These are phyloP conservation scores for Sardina pilchardus DNA, from an alignment of 2,113 vertebrate species.

Conservation along the genomic window DNA sequence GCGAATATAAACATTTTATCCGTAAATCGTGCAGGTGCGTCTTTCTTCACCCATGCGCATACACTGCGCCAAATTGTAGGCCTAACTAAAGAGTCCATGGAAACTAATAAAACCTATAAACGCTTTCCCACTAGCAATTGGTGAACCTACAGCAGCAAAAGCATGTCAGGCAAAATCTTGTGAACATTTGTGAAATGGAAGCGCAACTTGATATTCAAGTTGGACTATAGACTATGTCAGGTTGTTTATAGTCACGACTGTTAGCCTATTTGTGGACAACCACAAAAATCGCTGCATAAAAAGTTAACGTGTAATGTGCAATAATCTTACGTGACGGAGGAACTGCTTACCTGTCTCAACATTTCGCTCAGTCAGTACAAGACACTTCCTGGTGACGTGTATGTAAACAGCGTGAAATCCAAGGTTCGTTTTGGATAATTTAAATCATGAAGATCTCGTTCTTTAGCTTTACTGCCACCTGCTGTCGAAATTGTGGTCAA, in stretches of 20 bases:
- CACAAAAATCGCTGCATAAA: not conserved
- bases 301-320: not conserved
- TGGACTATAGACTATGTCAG: not conserved
- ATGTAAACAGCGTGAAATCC: slow-evolving; percentile 36
- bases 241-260: no score
- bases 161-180: not conserved
- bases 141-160: not conserved
- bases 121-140: not conserved
- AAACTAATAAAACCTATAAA: not conserved
- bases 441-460: not conserved
- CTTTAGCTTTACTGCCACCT: not conserved
- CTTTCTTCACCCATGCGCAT: not conserved
- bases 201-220: not conserved
- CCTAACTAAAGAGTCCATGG: not conserved
- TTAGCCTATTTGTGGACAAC: no score
- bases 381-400: slow-evolving; percentile 52
- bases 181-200: not conserved
- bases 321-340: not conserved
- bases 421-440: not conserved
- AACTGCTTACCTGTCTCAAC: slow-evolving; percentile 46
- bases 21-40: not conserved
- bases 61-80: no score
- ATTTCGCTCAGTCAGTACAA: slow-evolving; percentile 4
- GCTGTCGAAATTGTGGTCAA: not conserved
- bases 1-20: not conserved